phyloP scores from a whole-genome alignment of 1,140 invertebrate genomes.

The Sitobion miscanthi region DNA sequence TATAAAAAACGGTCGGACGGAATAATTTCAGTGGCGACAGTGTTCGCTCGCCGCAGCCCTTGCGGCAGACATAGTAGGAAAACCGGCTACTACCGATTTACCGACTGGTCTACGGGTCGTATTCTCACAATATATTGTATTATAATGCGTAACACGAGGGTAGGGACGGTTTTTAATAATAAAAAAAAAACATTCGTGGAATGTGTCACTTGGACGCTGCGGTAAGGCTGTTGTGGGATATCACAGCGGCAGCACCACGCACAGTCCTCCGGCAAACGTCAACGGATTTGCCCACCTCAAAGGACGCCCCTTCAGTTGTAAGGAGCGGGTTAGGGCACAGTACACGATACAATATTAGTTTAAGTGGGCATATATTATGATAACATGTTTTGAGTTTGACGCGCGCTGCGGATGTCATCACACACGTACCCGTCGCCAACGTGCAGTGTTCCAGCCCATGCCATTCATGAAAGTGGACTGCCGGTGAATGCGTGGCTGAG shows the following conservation, averaged over 20 bases:
- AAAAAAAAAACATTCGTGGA: background rate
- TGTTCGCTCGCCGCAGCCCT: background rate
- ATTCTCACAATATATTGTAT: background rate
- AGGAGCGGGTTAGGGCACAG: background rate
- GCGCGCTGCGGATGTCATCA: background rate
- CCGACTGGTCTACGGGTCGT: background rate
- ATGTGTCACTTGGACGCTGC: background rate
- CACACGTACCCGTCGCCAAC: slow-evolving; percentile 51
- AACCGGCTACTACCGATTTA: background rate
- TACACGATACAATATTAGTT: background rate
- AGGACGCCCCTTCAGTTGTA: background rate
- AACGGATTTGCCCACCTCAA: background rate
- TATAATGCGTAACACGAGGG: no score
- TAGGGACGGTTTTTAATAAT: background rate
- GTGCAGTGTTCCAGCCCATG: slow-evolving; percentile 55
- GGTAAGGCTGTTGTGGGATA: background rate
- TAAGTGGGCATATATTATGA: background rate
- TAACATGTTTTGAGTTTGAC: background rate
- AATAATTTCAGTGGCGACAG: background rate
- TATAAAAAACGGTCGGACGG: background rate
- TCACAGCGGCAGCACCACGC: background rate
- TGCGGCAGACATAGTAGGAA: background rate
- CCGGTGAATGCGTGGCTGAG: background rate
- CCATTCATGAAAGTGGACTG: slow-evolving; percentile 52
- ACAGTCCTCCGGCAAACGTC: background rate